Conservation (phyloP, 2,888 invertebrate species). For the Callimorpha dominula region DNA sequence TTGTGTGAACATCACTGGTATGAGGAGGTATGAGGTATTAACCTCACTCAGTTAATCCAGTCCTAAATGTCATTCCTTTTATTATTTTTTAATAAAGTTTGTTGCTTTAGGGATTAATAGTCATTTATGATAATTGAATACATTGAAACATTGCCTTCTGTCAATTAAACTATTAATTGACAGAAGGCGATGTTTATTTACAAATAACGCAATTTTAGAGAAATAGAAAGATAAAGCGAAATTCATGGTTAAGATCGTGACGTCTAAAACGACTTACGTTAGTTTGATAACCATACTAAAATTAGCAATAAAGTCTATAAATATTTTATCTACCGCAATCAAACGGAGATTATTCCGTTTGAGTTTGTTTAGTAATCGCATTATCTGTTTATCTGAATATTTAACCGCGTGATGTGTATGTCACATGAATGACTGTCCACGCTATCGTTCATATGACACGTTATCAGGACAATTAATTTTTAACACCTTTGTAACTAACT, state of each 20-base stretch:
- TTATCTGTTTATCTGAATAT: constrained; percentile 57
- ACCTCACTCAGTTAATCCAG: background rate
- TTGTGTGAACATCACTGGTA: no score
- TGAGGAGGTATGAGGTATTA: no score
- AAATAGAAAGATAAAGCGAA: no score
- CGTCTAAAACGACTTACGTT: background rate
- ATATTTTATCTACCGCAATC: constrained; percentile 3
- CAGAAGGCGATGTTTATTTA: no score
- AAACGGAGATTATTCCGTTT: no score
- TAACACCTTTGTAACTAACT: no score
- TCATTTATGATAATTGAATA: no score
- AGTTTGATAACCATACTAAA: background rate
- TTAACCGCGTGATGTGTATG: constrained; percentile 59
- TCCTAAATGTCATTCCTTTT: background rate
- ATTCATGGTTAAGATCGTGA: no score
- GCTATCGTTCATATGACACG: constrained; percentile 69
- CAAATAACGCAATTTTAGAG: no score
- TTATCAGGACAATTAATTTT: constrained; percentile 59
- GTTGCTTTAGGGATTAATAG: background rate
- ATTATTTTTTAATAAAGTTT: background rate
- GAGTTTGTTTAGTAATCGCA: constrained; percentile 49
- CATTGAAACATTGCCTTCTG: no score
- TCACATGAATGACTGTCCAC: constrained; percentile 76
- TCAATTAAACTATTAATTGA: no score
- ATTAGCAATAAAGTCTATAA: background rate